A percentile compares a stretch with the other conserved stretches of the same genome.
Conservation (phyloP, 2,888 invertebrate species). For the Portevinia maculata region DNA sequence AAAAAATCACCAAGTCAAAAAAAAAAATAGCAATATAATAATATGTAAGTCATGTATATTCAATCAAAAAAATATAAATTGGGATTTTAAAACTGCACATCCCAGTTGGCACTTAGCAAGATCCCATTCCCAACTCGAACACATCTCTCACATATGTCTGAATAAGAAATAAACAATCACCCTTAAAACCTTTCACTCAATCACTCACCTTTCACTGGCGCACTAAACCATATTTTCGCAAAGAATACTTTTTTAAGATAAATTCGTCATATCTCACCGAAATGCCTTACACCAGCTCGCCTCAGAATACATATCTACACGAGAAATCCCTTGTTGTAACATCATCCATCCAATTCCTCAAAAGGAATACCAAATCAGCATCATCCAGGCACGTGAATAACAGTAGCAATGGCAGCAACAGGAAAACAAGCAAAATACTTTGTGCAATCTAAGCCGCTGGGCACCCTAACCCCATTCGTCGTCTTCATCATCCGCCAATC, state of each 20-base stretch:
- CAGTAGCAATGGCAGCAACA: conserved; percentile 52
- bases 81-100: conserved; percentile 52
- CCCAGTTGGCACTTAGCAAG: conserved; percentile 21
- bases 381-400: conserved; percentile 40
- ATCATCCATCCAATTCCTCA: conserved; percentile 68
- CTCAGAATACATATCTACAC: conserved; percentile 32
- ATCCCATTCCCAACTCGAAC: not conserved
- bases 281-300: conserved; percentile 14
- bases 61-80: conserved; percentile 33
- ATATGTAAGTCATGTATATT: not conserved
- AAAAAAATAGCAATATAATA: not conserved
- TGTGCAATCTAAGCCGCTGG: conserved; percentile 36
- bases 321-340: conserved; percentile 67
- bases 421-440: conserved; percentile 53
- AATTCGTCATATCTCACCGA: conserved; percentile 48
- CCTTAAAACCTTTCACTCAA: conserved; percentile 67
- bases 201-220: conserved; percentile 65
- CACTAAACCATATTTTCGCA: conserved; percentile 47
- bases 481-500: too few species aligned
- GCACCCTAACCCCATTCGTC: too few species aligned
- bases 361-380: conserved; percentile 68
- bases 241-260: conserved; percentile 35
- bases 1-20: too few species aligned
- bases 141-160: conserved; percentile 7
- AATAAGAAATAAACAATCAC: conserved; percentile 62